Conservation (phyloP, 2,888 invertebrate genomes). For the Elaeidobius kamerunicus region DNA sequence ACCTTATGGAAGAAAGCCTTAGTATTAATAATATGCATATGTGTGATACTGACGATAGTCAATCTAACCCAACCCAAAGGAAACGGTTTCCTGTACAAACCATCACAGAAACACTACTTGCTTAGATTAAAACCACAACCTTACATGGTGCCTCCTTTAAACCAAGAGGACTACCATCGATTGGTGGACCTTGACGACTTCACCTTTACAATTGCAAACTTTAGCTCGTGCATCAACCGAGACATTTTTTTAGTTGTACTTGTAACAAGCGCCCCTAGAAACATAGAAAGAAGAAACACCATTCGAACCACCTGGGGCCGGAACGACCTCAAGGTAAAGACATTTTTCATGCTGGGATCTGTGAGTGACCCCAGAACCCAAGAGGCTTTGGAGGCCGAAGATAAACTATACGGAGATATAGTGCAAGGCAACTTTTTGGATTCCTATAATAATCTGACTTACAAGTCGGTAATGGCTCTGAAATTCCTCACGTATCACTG, state of each 20-base stretch:
- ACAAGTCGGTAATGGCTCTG: slow-evolving; percentile 79
- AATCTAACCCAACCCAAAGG: no score
- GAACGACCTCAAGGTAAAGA: slow-evolving; percentile 52
- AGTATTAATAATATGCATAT: no score
- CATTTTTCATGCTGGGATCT: slow-evolving; percentile 67
- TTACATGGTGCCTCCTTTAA: neutral
- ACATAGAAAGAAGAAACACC: slow-evolving; percentile 60
- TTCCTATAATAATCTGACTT: slow-evolving; percentile 77
- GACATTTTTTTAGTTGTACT: slow-evolving; percentile 58
- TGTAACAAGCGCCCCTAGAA: slow-evolving; percentile 65
- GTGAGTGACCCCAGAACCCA: slow-evolving; percentile 45
- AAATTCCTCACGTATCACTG: slow-evolving; percentile 75
- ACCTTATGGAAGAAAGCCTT: no score
- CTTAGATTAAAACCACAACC: slow-evolving; percentile 1
- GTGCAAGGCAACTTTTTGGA: slow-evolving; percentile 76
- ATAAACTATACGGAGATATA: slow-evolving; percentile 60
- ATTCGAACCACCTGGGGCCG: slow-evolving; percentile 75
- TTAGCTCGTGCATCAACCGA: neutral
- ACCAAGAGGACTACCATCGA: slow-evolving; percentile 6
- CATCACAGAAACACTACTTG: neutral
- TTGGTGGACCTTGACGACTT: slow-evolving; percentile 32
- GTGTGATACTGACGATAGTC: no score
- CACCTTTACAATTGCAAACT: slow-evolving; percentile 5
- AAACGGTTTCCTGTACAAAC: no score
- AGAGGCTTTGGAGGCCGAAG: slow-evolving; percentile 53